A percentile compares a stretch with the other conserved stretches of the same genome.
Conservation (phyloP, 2,113 vertebrate genomes). For the Platycercus adscitus region DNA sequence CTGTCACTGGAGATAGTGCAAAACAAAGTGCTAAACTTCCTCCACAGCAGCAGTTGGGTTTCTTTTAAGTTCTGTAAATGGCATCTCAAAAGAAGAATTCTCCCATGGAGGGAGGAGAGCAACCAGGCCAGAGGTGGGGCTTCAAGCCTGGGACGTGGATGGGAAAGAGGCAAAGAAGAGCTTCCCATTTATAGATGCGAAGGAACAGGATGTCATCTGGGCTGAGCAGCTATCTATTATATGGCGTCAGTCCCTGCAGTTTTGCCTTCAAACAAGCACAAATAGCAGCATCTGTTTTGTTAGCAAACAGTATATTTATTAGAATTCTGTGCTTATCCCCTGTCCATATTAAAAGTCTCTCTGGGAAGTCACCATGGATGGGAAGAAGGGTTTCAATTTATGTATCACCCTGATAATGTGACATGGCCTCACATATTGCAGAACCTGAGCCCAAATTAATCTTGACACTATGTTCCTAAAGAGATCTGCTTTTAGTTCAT, state of each 20-base stretch:
- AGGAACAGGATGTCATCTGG: background rate
- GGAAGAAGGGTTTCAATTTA: background rate
- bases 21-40: background rate
- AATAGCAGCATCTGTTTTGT: background rate
- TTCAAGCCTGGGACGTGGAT: background rate
- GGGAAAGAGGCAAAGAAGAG: background rate
- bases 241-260: background rate
- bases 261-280: background rate
- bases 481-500: background rate
- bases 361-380: background rate
- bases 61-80: background rate
- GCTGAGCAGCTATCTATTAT: background rate
- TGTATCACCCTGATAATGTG: background rate
- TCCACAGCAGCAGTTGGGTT: background rate
- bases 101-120: background rate
- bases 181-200: background rate
- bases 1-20: background rate
- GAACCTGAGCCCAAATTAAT: background rate
- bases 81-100: background rate
- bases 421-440: background rate
- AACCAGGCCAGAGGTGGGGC: background rate
- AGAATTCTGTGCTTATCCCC: background rate
- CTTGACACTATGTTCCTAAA: background rate
- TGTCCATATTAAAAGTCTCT: background rate
- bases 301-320: background rate